Evolutionary conservation across 2,888 invertebrate species (phyloP).

Genomic region (Desoria tigrina): DNA sequence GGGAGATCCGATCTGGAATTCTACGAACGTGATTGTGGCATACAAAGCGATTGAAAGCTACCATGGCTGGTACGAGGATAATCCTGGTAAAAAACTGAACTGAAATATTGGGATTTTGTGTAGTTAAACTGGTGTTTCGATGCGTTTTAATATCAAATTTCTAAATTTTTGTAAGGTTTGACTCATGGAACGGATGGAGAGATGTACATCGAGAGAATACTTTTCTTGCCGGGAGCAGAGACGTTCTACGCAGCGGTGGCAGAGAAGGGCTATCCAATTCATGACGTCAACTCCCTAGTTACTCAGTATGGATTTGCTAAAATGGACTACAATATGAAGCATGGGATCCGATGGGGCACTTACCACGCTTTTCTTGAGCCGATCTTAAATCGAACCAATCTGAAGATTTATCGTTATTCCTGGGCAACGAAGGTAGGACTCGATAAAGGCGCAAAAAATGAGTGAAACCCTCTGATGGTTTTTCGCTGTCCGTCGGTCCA

Average conservation of each 20-base stretch:
- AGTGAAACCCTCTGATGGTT: no score
- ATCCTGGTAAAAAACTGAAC: no score
- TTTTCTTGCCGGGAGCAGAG: conserved; percentile 29
- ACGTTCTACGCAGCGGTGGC: conserved; percentile 23
- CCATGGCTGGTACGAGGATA: conserved; percentile 33
- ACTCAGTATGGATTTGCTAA: conserved; percentile 25
- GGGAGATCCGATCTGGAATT: conserved; percentile 30
- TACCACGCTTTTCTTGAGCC: conserved; percentile 34
- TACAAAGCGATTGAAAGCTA: conserved; percentile 35
- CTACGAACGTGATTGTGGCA: conserved; percentile 19
- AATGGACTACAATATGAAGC: conserved; percentile 37
- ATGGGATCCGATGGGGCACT: conserved; percentile 33
- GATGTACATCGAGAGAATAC: conserved; percentile 32
- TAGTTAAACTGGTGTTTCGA: no score
- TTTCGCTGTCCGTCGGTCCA: no score
- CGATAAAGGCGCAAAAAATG: no score
- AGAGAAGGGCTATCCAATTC: conserved; percentile 26
- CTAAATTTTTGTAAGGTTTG: no score
- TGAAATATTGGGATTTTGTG: no score
- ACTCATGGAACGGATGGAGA: conserved; percentile 36
- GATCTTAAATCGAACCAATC: conserved; percentile 15
- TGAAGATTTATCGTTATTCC: conserved; percentile 29
- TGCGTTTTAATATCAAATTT: no score
- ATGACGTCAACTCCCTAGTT: conserved; percentile 28
- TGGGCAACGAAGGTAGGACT: conserved; percentile 26